Percentiles rank a stretch among this genome's conserved stretches.
phyloP scores from a whole-genome alignment of 2,888 invertebrate species.

The Cylloceria caligata region DNA sequence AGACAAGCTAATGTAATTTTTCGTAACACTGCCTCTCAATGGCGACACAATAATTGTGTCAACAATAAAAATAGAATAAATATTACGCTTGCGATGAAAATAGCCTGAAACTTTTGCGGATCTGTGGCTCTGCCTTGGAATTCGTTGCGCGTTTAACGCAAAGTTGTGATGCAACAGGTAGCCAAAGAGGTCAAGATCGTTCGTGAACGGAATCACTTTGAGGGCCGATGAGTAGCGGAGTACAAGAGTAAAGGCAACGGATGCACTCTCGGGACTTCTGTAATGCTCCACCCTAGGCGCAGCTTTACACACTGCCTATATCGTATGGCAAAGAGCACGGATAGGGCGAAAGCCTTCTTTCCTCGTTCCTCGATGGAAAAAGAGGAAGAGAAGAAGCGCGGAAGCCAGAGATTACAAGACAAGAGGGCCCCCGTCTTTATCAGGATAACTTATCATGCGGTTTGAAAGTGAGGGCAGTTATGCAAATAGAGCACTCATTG shows the following conservation, averaged over 20 bases:
- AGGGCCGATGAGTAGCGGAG: constrained; percentile 40
- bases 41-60: not conserved
- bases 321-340: constrained; percentile 27
- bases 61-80: not conserved
- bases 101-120: too few species aligned
- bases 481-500: constrained; percentile 70
- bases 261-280: constrained; percentile 37
- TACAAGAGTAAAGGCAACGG: constrained; percentile 34
- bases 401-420: constrained; percentile 63
- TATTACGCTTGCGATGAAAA: too few species aligned
- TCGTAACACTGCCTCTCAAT: not conserved
- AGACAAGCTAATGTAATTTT: not conserved
- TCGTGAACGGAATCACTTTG: constrained; percentile 16
- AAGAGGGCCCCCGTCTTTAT: constrained; percentile 59
- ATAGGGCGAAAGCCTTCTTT: constrained; percentile 15
- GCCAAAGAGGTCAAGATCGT: not conserved
- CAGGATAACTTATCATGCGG: constrained; percentile 67
- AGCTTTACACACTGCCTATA: constrained; percentile 44
- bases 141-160: too few species aligned
- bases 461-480: constrained; percentile 70
- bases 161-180: not conserved
- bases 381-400: constrained; percentile 51
- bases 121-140: too few species aligned
- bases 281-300: constrained; percentile 53
- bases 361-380: constrained; percentile 24